Conservation (phyloP, 2,797 vertebrate genomes). For the Gymnocypris eckloni region DNA sequence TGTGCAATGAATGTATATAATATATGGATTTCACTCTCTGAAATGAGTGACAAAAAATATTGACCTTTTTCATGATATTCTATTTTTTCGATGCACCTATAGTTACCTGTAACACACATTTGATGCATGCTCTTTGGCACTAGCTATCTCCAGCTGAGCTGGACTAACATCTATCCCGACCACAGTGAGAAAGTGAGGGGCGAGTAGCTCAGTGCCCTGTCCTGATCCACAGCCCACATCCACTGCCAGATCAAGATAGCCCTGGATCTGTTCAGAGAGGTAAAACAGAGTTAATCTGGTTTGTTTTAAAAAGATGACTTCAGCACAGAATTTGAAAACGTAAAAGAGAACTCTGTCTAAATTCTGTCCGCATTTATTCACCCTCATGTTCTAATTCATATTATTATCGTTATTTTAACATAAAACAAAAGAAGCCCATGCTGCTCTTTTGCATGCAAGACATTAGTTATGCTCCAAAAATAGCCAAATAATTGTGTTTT, state of each 20-base stretch:
- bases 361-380: background rate
- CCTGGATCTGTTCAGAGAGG: conserved; percentile 55
- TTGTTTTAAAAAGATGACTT: background rate
- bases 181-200: conserved; percentile 74
- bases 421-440: background rate
- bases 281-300: background rate
- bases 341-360: background rate
- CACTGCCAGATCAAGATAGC: conserved; percentile 68
- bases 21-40: too few species aligned
- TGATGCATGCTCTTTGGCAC: conserved; percentile 38
- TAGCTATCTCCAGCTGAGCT: conserved; percentile 77
- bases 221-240: conserved; percentile 84
- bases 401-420: background rate
- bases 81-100: too few species aligned
- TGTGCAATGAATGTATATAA: too few species aligned
- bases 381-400: background rate
- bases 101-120: conserved; percentile 74
- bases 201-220: conserved; percentile 75
- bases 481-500: background rate
- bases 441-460: background rate
- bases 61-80: too few species aligned
- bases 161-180: conserved; percentile 79
- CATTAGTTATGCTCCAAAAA: background rate
- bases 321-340: too few species aligned
- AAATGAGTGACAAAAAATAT: too few species aligned